Evolutionary conservation across 2,888 invertebrate species (phyloP).

Genomic region (Dicranocentrus wangi): DNA sequence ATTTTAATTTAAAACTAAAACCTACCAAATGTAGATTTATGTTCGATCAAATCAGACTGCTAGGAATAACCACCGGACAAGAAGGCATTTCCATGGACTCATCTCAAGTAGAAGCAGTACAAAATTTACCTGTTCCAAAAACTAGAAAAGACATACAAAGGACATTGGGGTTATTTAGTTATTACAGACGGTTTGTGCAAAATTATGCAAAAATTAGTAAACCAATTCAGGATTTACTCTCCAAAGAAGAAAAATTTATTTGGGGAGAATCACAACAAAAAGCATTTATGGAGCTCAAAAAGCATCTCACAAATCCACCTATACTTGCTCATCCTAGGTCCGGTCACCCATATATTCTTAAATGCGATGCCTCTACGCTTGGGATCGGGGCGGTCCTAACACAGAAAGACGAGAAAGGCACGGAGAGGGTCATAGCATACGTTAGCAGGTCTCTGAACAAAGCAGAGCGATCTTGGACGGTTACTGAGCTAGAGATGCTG

Average conservation of each 20-base stretch:
- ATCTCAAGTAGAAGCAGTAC: conserved; percentile 41
- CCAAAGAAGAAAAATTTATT: background rate
- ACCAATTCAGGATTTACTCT: conserved; percentile 3
- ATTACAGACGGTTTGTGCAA: background rate
- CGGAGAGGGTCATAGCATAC: conserved; percentile 1
- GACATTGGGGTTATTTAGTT: background rate
- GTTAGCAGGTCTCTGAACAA: background rate
- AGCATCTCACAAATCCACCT: conserved; percentile 6
- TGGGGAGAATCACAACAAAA: background rate
- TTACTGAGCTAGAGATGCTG: background rate
- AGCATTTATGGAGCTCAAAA: conserved; percentile 20
- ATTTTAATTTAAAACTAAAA: conserved; percentile 17
- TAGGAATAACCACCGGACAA: background rate
- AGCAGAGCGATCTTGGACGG: background rate
- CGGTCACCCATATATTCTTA: conserved; percentile 7
- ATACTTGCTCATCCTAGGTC: conserved; percentile 29
- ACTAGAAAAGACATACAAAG: conserved; percentile 26
- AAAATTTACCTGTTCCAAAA: conserved; percentile 39
- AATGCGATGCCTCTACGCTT: conserved; percentile 12
- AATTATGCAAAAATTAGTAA: background rate
- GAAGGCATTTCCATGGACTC: conserved; percentile 42
- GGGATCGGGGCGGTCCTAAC: conserved; percentile 17
- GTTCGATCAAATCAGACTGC: background rate
- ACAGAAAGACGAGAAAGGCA: background rate
- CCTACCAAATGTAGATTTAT: conserved; percentile 39